Evolutionary conservation across 2,113 vertebrate genomes (phyloP).

Genomic region (Eira barbara): DNA sequence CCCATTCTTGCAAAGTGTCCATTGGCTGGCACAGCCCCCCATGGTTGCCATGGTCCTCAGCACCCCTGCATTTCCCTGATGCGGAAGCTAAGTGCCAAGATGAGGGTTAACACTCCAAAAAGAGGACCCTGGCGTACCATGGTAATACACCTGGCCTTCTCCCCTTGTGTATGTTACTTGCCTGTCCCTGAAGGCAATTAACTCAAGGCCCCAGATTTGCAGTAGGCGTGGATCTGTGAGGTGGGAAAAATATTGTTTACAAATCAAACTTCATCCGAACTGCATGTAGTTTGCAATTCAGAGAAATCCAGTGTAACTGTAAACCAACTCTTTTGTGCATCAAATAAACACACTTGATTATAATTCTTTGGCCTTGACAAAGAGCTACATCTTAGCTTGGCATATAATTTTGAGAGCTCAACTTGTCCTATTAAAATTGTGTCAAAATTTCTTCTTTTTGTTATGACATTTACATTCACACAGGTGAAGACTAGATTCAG

Average conservation of each 20-base stretch:
- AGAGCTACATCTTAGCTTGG: not conserved
- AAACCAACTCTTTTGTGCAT: not conserved
- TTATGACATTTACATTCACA: conserved; percentile 8
- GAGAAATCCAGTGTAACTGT: not conserved
- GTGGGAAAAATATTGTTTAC: not conserved
- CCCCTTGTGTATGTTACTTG: not conserved
- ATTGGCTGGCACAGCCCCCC: not conserved
- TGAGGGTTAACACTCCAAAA: not conserved
- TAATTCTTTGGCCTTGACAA: not conserved
- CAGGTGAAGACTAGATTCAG: not conserved
- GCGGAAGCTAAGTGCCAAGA: not conserved
- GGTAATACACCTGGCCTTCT: not conserved
- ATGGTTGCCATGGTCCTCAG: not conserved
- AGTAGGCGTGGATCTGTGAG: not conserved
- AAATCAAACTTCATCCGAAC: not conserved
- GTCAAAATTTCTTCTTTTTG: not conserved
- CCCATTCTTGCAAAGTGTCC: not conserved
- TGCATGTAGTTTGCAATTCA: not conserved
- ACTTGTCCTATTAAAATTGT: conserved; percentile 7
- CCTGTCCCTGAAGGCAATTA: not conserved
- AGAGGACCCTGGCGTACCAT: not conserved
- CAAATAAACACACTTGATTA: not conserved
- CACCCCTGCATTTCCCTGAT: not conserved
- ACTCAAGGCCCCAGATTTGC: not conserved
- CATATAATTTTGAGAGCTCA: conserved; percentile 18